Percentiles rank a stretch among this genome's conserved stretches.
phyloP scores from a whole-genome alignment of 2,888 invertebrate genomes.

The Cryptus viduatorius region DNA sequence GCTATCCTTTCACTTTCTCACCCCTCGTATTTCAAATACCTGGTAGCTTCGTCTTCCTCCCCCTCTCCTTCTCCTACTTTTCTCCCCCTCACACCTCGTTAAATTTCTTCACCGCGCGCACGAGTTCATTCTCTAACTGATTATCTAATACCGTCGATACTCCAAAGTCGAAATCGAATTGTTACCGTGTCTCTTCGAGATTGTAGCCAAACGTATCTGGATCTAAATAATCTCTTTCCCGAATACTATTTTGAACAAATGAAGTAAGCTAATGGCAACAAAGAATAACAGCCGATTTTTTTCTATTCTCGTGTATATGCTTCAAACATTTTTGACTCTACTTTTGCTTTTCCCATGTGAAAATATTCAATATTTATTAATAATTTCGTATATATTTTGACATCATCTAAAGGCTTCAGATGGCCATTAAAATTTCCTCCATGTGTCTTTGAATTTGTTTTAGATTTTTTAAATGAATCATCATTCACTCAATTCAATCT shows the following conservation, averaged over 20 bases:
- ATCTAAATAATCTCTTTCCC: neutral
- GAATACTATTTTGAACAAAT: neutral
- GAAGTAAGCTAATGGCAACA: neutral
- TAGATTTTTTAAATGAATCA: neutral
- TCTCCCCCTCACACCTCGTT: neutral
- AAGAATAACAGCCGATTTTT: no score
- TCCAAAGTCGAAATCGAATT: neutral
- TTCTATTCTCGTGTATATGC: no score
- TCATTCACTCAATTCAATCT: no score
- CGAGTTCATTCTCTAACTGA: slow-evolving; percentile 8
- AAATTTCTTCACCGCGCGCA: neutral
- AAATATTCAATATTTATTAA: no score
- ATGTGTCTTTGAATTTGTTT: no score
- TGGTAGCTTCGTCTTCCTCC: slow-evolving; percentile 18
- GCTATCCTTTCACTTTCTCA: slow-evolving; percentile 31
- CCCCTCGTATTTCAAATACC: slow-evolving; percentile 36
- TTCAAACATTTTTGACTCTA: no score
- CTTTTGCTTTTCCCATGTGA: no score
- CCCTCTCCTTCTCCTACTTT: neutral
- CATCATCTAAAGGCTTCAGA: no score
- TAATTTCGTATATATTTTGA: no score
- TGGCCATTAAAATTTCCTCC: no score
- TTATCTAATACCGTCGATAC: neutral
- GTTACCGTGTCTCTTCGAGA: neutral
- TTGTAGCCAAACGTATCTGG: neutral